phyloP scores from a whole-genome alignment of 2,888 invertebrate species.

The Thereva unica region DNA sequence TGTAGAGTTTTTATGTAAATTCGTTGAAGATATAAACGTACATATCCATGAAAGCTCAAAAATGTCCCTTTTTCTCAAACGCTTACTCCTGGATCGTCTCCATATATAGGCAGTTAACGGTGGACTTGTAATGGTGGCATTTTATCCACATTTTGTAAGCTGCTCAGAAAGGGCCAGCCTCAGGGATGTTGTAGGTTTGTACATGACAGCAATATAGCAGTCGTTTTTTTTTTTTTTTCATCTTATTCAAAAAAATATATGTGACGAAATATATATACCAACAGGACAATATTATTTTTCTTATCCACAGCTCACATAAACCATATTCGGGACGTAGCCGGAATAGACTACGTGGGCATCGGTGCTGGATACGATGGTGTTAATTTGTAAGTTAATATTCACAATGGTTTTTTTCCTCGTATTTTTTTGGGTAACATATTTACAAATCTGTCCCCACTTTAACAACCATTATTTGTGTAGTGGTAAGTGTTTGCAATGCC shows the following conservation, averaged over 20 bases:
- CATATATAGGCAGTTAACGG: constrained; percentile 63
- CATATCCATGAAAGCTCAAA: too few relatives aligned
- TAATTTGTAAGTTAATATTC: constrained; percentile 74
- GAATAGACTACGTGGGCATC: constrained; percentile 84
- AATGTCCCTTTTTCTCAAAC: background rate
- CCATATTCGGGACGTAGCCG: constrained; percentile 82
- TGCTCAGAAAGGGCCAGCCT: constrained; percentile 64
- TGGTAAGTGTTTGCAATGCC: background rate
- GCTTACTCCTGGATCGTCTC: constrained; percentile 4
- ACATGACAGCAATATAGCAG: background rate
- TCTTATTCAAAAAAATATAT: constrained; percentile 3
- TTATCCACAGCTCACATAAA: constrained; percentile 77
- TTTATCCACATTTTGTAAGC: constrained; percentile 66
- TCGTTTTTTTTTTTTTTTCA: background rate
- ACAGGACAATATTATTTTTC: constrained; percentile 13
- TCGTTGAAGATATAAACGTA: too few relatives aligned
- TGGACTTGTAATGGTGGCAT: constrained; percentile 70
- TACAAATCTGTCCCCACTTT: too few relatives aligned
- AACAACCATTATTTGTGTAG: background rate
- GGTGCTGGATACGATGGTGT: constrained; percentile 90
- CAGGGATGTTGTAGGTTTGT: constrained; percentile 65
- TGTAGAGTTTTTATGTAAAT: too few relatives aligned
- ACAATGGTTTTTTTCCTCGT: constrained; percentile 3
- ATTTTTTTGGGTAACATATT: too few relatives aligned
- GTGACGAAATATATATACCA: too few relatives aligned